Evolutionary conservation across 2,113 vertebrate species (phyloP).

Genomic region (Caloenas nicobarica): DNA sequence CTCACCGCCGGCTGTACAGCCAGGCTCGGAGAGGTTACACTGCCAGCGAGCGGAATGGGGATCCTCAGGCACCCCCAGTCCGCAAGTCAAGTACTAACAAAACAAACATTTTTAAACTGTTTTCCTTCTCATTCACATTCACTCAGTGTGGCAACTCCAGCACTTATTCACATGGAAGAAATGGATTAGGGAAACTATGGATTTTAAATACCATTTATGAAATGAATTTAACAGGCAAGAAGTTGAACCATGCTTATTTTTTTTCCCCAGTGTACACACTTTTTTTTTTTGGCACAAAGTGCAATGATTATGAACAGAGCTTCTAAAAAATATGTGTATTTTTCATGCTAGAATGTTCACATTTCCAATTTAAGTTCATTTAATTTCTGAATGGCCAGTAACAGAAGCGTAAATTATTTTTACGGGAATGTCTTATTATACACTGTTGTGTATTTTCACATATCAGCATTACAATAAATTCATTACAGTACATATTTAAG

Average conservation of each 20-base stretch:
- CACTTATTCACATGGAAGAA: background rate
- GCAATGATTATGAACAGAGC: background rate
- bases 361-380: background rate
- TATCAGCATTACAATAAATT: background rate
- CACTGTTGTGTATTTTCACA: background rate
- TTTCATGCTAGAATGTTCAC: background rate
- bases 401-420: background rate
- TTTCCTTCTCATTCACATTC: background rate
- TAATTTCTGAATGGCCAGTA: background rate
- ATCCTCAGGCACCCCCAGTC: background rate
- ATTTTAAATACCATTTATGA: background rate
- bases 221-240: background rate
- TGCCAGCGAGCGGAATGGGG: background rate
- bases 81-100: background rate
- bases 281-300: background rate
- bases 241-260: background rate
- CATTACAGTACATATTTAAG: background rate
- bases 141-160: background rate
- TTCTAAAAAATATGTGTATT: background rate
- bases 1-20: background rate
- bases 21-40: background rate
- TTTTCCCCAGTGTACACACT: background rate
- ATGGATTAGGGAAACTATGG: background rate
- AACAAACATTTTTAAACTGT: background rate
- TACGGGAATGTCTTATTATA: background rate